Base-by-base conservation (phyloP, 2,113 vertebrate genomes). In the Procavia capensis region DNA sequence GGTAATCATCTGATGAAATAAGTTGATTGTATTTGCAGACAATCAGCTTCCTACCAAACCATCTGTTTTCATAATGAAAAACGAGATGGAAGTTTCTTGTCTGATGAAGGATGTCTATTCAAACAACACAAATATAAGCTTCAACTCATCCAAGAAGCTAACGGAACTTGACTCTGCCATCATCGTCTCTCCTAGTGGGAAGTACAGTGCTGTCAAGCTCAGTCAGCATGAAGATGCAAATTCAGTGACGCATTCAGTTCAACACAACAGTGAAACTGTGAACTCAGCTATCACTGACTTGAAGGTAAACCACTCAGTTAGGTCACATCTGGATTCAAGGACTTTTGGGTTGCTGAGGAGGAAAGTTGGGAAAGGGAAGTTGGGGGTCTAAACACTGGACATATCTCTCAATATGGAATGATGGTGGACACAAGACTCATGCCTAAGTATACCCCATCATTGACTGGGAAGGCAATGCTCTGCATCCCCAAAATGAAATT, bases 21-120 rank as follows among this genome's bases (percentile, higher is more conserved):
- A 72, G 72, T 31, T 96, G 34, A 47, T 95, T 94, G 17, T 95
- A 43, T 96, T 97, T 68, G 24, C 96, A 98, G 95, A 22, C 31
- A 19, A 0, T 11, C 85, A 86, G 83, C 2, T 39, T 2, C 0
- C 0, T 85, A 89, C 91, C 90, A 2, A 0, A 16, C 97, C 98
- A 78, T 95, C 97, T 1, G 95, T 98, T 74, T 96, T 98, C 47
- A 19, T 98, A 76, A 97, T 98, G 96, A 98, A 83, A 97, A 89
- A 25, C 84, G 95, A 41, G 24, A 97, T 94, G 5, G 94, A 96
- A 19, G 97, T 97, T 54, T 82, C 97, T 68, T 98, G 98, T 91
- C 91, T 98, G 89, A 97, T 97, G 81, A 98, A 91, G 34, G 96
- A 96, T 70, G 97, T 97, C 93, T 75, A 92, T 25, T 97, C 98